phyloP scores from a whole-genome alignment of 2,888 invertebrate genomes.

The Chelonus formosanus region DNA sequence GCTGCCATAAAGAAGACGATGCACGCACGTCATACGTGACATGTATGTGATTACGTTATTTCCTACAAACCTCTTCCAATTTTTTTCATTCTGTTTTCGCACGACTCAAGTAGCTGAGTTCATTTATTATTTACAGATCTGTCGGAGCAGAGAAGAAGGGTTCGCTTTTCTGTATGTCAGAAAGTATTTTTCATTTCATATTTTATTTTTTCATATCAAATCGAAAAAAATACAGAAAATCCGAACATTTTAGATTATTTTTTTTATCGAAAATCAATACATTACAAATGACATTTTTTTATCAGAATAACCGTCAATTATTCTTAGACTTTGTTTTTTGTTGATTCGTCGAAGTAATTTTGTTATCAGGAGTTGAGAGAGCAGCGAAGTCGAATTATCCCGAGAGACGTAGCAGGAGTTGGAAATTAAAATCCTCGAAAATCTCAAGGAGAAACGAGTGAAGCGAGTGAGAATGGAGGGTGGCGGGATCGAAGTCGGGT shows the following conservation, averaged over 20 bases:
- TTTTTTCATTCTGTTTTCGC: constrained; percentile 14
- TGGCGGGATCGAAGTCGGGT: constrained; percentile 48
- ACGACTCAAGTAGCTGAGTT: constrained; percentile 28
- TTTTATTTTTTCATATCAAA: constrained; percentile 6
- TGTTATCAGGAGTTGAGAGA: no score
- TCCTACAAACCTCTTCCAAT: constrained; percentile 42
- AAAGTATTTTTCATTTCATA: constrained; percentile 18
- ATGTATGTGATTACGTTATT: constrained; percentile 59
- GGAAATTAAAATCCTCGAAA: constrained; percentile 55
- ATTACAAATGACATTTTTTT: neutral
- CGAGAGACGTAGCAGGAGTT: constrained; percentile 30
- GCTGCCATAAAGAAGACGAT: constrained; percentile 6
- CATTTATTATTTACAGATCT: constrained; percentile 43
- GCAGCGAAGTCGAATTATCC: constrained; percentile 25
- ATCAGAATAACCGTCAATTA: neutral
- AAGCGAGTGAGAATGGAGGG: constrained; percentile 17
- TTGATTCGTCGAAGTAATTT: constrained; percentile 11
- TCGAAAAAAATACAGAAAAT: neutral
- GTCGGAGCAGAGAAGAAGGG: constrained; percentile 18
- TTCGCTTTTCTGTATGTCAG: constrained; percentile 5
- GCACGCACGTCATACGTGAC: constrained; percentile 52
- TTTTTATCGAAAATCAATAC: neutral
- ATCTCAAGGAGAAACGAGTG: constrained; percentile 26
- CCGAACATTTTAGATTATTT: no score
- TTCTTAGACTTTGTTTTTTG: neutral